Percentiles rank a stretch among this genome's conserved stretches.
Evolutionary conservation across 1,140 invertebrate species (phyloP).

Genomic region (Panagrolaimus sp.): DNA sequence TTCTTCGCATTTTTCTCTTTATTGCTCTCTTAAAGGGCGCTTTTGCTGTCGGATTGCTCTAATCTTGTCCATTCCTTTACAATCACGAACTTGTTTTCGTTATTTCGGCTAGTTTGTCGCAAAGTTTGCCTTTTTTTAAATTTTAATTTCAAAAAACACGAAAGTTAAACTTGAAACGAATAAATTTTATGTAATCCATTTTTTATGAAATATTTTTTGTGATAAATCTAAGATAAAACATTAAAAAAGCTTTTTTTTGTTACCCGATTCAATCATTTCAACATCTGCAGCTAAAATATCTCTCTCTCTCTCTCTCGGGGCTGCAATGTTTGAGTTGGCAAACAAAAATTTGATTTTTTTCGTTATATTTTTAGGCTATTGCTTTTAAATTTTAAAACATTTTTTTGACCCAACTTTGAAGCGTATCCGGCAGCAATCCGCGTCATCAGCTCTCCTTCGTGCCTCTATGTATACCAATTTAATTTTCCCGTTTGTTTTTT

Average conservation of each 20-base stretch:
- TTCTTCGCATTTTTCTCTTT: conserved; percentile 9
- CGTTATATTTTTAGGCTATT: too few relatives aligned
- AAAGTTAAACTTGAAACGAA: too few relatives aligned
- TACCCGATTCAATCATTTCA: too few relatives aligned
- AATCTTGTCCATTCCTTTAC: conserved; percentile 17
- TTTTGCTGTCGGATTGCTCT: conserved; percentile 19
- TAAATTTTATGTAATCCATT: too few relatives aligned
- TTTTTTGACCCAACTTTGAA: neutral
- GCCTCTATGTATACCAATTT: conserved; percentile 1
- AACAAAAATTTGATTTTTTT: too few relatives aligned
- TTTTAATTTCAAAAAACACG: too few relatives aligned
- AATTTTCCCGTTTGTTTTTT: neutral
- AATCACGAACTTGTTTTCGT: conserved; percentile 14
- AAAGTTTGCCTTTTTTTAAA: conserved; percentile 8
- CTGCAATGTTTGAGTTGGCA: too few relatives aligned
- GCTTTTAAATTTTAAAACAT: neutral
- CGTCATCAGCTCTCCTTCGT: neutral
- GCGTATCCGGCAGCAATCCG: conserved; percentile 8
- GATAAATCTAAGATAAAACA: too few relatives aligned
- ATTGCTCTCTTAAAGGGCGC: conserved; percentile 17
- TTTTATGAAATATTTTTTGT: too few relatives aligned
- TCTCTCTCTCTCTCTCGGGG: too few relatives aligned
- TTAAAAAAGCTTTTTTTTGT: too few relatives aligned
- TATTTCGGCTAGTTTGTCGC: conserved; percentile 12
- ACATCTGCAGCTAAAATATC: too few relatives aligned